phyloP scores from a whole-genome alignment of 2,888 invertebrate genomes.

The Aporophyla nigra region DNA sequence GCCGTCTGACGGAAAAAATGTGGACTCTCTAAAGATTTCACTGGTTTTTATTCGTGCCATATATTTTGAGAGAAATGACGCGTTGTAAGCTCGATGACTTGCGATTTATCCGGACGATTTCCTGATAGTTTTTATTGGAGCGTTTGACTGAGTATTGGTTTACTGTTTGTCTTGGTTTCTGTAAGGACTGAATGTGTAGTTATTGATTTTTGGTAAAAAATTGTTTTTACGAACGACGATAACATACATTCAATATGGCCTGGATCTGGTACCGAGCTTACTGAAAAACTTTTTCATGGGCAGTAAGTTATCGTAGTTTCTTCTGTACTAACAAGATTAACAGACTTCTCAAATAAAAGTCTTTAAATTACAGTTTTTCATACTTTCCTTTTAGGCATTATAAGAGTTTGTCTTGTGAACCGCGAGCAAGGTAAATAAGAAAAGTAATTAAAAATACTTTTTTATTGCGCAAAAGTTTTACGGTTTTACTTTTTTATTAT shows the following conservation, averaged over 20 bases:
- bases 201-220: not conserved
- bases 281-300: not conserved
- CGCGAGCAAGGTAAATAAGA: conserved; percentile 54
- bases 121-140: conserved; percentile 59
- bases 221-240: not conserved
- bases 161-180: conserved; percentile 22
- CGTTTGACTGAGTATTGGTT: conserved; percentile 41
- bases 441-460: conserved; percentile 68
- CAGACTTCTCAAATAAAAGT: conserved; percentile 17
- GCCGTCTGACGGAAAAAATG: conserved; percentile 79
- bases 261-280: not conserved
- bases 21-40: conserved; percentile 80
- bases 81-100: conserved; percentile 72
- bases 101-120: conserved; percentile 76
- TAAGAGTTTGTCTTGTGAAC: conserved; percentile 50
- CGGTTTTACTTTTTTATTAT: conserved; percentile 63
- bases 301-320: not conserved
- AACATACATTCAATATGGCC: not conserved
- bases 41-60: conserved; percentile 83
- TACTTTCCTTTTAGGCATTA: conserved; percentile 30
- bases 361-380: conserved; percentile 35
- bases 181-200: too few relatives aligned
- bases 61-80: conserved; percentile 86
- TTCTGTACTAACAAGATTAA: conserved; percentile 4
- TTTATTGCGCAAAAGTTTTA: conserved; percentile 61